phyloP scores from a whole-genome alignment of 2,888 invertebrate species.

The Hyppa rectilinea region DNA sequence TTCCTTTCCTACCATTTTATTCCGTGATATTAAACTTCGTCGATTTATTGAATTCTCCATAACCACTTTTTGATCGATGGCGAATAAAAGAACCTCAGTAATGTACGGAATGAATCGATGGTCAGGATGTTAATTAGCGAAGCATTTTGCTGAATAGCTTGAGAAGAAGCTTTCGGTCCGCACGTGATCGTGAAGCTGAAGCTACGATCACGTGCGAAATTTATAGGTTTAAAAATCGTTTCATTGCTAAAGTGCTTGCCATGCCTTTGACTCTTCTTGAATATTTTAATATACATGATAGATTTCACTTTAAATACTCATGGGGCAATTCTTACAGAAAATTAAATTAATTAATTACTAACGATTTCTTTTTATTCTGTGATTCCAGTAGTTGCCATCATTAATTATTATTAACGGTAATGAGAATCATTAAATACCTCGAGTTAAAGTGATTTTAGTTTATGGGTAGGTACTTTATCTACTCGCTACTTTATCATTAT shows the following conservation, averaged over 20 bases:
- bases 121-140: slow-evolving; percentile 71
- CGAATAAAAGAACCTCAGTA: slow-evolving; percentile 68
- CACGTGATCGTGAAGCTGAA: slow-evolving; percentile 58
- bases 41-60: slow-evolving; percentile 50
- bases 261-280: slow-evolving; percentile 43
- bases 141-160: slow-evolving; percentile 71
- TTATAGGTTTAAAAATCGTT: slow-evolving; percentile 74
- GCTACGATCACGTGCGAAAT: slow-evolving; percentile 75
- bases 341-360: slow-evolving; percentile 32
- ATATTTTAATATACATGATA: slow-evolving; percentile 48
- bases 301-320: slow-evolving; percentile 33
- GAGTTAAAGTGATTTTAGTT: slow-evolving; percentile 11
- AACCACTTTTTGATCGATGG: slow-evolving; percentile 53
- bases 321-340: slow-evolving; percentile 22
- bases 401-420: slow-evolving; percentile 45
- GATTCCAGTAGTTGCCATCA: slow-evolving; percentile 9
- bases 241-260: slow-evolving; percentile 49
- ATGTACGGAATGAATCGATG: slow-evolving; percentile 67
- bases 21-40: slow-evolving; percentile 39
- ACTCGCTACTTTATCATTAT: no score
- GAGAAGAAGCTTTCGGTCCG: slow-evolving; percentile 46
- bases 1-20: slow-evolving; percentile 22
- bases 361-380: slow-evolving; percentile 20
- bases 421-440: slow-evolving; percentile 10
- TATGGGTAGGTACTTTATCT: no score